These are phyloP conservation scores for Stercorarius parasiticus DNA, from an alignment of 2,113 vertebrate species.

Conservation along the genomic window DNA sequence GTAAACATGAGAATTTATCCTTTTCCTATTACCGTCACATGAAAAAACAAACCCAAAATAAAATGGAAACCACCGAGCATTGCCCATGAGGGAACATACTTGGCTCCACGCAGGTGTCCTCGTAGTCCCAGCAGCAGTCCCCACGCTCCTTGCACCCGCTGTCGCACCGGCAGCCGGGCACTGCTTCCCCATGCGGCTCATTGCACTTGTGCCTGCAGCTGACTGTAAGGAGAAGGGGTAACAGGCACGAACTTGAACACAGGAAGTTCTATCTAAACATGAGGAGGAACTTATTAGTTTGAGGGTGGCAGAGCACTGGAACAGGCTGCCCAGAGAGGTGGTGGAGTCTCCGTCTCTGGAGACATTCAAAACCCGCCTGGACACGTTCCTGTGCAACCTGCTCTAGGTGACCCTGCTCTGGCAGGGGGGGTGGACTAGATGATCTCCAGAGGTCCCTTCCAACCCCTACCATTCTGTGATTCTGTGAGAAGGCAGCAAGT, in stretches of 20 bases:
- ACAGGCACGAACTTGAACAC: too few relatives aligned
- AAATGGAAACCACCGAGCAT: neutral
- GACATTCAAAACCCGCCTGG: too few relatives aligned
- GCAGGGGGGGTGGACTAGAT: too few relatives aligned
- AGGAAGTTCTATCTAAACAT: too few relatives aligned
- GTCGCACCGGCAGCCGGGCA: constrained; percentile 65
- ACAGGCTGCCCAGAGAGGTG: too few relatives aligned
- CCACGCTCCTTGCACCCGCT: neutral
- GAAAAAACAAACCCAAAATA: neutral
- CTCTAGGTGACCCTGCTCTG: too few relatives aligned
- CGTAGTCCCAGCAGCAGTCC: constrained; percentile 79
- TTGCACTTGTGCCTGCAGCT: constrained; percentile 76
- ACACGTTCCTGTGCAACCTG: too few relatives aligned
- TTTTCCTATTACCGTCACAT: neutral
- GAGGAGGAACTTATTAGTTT: too few relatives aligned
- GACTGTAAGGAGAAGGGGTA: constrained; percentile 29
- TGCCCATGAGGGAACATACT: constrained; percentile 50
- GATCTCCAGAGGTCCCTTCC: too few relatives aligned
- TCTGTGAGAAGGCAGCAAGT: neutral
- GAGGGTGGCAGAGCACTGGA: too few relatives aligned
- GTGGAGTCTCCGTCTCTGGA: too few relatives aligned
- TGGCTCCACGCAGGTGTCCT: constrained; percentile 68
- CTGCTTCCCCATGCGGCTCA: neutral
- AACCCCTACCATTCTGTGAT: too few relatives aligned
- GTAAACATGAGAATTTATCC: neutral